Conservation (phyloP, 2,797 vertebrate species). For the Prunella strophiata region DNA sequence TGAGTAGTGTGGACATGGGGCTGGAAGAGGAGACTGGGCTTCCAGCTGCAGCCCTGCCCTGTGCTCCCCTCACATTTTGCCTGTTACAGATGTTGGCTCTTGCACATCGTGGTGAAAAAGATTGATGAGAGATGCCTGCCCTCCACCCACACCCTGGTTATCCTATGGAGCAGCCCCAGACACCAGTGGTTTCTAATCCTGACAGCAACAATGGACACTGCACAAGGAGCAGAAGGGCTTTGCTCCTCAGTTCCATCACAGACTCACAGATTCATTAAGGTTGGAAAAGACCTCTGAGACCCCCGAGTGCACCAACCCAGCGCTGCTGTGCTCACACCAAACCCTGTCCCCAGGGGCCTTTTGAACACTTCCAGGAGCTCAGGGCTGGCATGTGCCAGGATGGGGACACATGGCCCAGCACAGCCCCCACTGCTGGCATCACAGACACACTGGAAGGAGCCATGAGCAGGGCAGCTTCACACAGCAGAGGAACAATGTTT, state of each 20-base stretch:
- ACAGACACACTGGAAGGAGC: neutral
- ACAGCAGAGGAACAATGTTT: neutral
- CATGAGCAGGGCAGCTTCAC: neutral
- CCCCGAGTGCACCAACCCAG: neutral
- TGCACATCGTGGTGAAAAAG: accelerated
- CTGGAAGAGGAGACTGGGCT: neutral
- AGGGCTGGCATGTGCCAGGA: neutral
- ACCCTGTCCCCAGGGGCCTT: neutral
- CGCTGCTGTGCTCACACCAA: accelerated
- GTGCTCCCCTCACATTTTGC: neutral
- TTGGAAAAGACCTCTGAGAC: neutral
- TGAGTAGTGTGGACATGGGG: neutral
- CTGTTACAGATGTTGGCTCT: neutral
- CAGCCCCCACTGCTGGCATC: neutral
- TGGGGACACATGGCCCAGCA: neutral
- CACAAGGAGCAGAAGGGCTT: neutral
- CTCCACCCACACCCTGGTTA: neutral
- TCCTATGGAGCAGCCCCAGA: neutral
- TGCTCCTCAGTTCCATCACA: conserved; percentile 3
- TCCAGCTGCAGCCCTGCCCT: neutral
- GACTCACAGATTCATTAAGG: neutral
- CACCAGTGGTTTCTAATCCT: neutral
- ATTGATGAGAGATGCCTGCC: neutral
- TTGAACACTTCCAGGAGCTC: neutral
- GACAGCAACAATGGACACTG: neutral